Evolutionary conservation across 35 echinoderm and acorn worm genomes (phyloP), one percentile per base, ranked within the genome.

Genomic region (Apostichopus japonicus): DNA sequence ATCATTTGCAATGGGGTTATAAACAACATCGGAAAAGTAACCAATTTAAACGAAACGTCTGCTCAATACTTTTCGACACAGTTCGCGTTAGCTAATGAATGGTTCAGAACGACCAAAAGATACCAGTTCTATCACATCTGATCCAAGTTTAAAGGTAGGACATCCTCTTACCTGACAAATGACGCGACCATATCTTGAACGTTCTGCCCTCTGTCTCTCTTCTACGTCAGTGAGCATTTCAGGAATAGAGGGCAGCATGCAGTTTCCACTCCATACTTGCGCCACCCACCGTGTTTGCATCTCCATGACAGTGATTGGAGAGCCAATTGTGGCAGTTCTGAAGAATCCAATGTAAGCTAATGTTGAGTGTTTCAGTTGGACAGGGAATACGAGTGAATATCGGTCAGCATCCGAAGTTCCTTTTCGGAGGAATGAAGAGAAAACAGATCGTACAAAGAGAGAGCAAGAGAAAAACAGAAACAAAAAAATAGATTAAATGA

Each of bases 211-310:
- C 53, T 78, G 71, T 53, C 53, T 92, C 22, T 27, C 15, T 24
- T 51, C 17, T 1, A 96, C 91, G 7, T 89, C 87, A 56, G 56
- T 58, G 22, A 63, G 5, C 93, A 96, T 94, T 4, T 44, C 65
- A 10, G 23, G 19, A 15, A 92, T 83, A 25, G 89, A 79, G 0
- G 95, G 95, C 13, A 95, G 91, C 59, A 91, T 17, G 6, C 55
- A 77, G 13, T 77, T 82, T 24, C 95, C 95, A 54, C 81, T 94
- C 53, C 94, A 94, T 5, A 96, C 53, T 71, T 90, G 67, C 17
- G 84, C 17, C 8, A 90, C 93, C 95, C 95, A 96, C 10, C 95
- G 90, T 25, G 80, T 72, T 54, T 96, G 95, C 16, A 96, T 83
- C 33, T 96, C 95, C 23, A 84, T 24, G 10, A 86, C 53, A 14